These are phyloP conservation scores for Lepisosteus osseus DNA, from an alignment of 2,113 vertebrate species.

Conservation along the genomic window DNA sequence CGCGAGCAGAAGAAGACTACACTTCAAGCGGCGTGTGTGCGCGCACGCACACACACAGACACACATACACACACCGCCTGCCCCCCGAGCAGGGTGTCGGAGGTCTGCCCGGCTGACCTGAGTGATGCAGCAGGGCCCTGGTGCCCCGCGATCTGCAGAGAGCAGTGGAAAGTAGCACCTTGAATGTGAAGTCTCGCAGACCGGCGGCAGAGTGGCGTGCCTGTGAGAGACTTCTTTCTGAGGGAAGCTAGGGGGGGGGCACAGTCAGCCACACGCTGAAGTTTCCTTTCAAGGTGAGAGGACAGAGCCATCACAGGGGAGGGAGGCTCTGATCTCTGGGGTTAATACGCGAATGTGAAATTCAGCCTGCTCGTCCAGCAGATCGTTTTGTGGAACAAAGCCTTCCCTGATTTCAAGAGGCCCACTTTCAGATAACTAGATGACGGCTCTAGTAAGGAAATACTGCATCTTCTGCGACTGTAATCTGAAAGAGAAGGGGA, in stretches of 20 bases:
- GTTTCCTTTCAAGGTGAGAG: background rate
- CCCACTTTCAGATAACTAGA: too few relatives aligned
- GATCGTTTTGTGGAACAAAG: too few relatives aligned
- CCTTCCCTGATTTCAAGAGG: too few relatives aligned
- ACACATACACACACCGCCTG: background rate
- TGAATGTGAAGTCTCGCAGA: background rate
- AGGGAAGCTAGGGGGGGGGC: background rate
- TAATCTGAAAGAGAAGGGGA: too few relatives aligned
- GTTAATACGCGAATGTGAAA: too few relatives aligned
- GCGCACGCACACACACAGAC: background rate
- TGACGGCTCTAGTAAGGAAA: too few relatives aligned
- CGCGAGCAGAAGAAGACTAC: too few relatives aligned
- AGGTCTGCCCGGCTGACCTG: background rate
- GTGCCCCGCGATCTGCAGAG: background rate
- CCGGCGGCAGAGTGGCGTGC: background rate
- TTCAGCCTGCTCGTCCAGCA: too few relatives aligned
- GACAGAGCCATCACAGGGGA: background rate
- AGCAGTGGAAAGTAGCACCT: background rate
- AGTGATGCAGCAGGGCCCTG: background rate
- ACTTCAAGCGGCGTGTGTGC: background rate
- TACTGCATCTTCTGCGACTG: too few relatives aligned
- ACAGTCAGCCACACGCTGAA: constrained; percentile 1
- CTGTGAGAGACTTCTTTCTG: background rate
- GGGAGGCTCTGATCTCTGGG: background rate
- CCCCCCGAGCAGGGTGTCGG: background rate